These are phyloP conservation scores for Physocephala rufipes DNA, from an alignment of 2,888 invertebrate species.

Conservation along the genomic window DNA sequence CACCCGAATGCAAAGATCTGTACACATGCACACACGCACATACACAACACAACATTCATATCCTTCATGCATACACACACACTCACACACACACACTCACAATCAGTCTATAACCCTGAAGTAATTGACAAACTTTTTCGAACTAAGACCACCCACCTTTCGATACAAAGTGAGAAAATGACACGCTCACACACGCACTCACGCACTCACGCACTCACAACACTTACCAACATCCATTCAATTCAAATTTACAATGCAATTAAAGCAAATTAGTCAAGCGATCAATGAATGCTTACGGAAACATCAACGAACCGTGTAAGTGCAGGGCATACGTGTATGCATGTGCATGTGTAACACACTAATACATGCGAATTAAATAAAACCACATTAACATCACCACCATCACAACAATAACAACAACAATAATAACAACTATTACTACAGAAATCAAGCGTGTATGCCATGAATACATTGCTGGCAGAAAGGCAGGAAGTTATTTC, in stretches of 20 bases:
- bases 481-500: background rate
- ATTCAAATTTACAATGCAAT: conserved; percentile 49
- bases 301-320: conserved; percentile 15
- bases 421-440: no score
- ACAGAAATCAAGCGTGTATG: no score
- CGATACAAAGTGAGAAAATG: no score
- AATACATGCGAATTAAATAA: background rate
- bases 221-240: background rate
- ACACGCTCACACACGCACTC: conserved; percentile 11
- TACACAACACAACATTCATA: background rate
- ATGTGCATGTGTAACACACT: background rate
- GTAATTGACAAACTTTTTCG: no score
- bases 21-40: background rate
- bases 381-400: background rate
- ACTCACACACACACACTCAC: background rate
- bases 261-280: conserved; percentile 50
- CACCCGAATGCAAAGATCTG: conserved; percentile 3
- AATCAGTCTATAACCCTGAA: no score
- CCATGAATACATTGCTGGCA: no score
- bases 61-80: background rate
- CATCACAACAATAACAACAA: no score
- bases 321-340: background rate
- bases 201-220: conserved; percentile 9
- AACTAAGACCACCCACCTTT: background rate
- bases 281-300: conserved; percentile 14